A percentile compares a stretch with the other conserved stretches of the same genome.
These are phyloP conservation scores for Eremobia ochroleuca DNA, from an alignment of 2,888 invertebrate species.

Conservation along the genomic window DNA sequence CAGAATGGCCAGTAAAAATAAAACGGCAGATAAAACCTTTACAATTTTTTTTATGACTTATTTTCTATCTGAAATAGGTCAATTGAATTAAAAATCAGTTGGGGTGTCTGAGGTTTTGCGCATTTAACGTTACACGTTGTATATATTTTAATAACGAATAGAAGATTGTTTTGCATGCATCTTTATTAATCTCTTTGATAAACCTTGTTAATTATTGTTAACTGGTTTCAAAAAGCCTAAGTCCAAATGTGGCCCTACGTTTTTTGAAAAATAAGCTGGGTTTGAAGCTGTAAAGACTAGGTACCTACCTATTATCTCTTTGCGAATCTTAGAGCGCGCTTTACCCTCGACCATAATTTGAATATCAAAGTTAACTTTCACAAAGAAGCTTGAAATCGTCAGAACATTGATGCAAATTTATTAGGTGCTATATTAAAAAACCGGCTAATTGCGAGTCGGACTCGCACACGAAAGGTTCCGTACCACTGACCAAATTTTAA, in stretches of 20 bases:
- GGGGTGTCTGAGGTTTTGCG: too few relatives aligned
- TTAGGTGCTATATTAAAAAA: neutral
- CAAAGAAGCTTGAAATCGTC: slow-evolving; percentile 13
- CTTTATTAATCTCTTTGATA: neutral
- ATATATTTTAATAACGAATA: too few relatives aligned
- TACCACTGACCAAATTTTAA: too few relatives aligned
- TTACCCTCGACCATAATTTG: neutral
- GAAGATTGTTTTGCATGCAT: neutral
- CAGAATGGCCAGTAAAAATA: too few relatives aligned
- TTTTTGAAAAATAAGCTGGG: neutral
- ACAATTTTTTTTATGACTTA: too few relatives aligned
- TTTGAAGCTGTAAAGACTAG: neutral
- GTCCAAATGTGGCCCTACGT: neutral
- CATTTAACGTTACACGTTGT: too few relatives aligned
- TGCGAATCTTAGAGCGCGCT: neutral
- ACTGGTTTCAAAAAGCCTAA: neutral
- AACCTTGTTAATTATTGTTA: neutral
- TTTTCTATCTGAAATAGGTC: too few relatives aligned
- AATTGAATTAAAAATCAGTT: too few relatives aligned
- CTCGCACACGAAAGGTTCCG: too few relatives aligned
- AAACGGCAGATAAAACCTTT: too few relatives aligned
- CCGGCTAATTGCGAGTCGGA: too few relatives aligned
- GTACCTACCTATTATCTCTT: neutral
- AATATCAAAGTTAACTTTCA: neutral
- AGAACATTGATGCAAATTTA: neutral